Percentiles rank a stretch among this genome's conserved stretches.
These are phyloP conservation scores for Operophtera brumata DNA, from an alignment of 2,888 invertebrate species.

Conservation along the genomic window DNA sequence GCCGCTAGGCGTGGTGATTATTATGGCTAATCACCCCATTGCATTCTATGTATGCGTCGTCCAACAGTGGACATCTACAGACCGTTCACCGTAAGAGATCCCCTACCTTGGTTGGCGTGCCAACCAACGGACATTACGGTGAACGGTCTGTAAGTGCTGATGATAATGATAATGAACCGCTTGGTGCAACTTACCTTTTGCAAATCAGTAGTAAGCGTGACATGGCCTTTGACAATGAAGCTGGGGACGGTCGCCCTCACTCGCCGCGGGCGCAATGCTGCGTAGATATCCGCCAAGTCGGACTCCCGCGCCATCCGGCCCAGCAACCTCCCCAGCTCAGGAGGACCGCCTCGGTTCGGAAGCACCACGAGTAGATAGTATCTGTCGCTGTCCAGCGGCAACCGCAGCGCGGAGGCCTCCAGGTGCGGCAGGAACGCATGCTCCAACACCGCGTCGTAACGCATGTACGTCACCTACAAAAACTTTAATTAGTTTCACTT, in stretches of 20 bases:
- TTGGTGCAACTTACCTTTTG: conserved; percentile 83
- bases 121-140: no score
- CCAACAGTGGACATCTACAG: no score
- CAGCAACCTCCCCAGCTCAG: conserved; percentile 83
- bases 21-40: no score
- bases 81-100: no score
- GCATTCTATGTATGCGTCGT: no score
- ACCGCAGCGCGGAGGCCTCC: conserved; percentile 86
- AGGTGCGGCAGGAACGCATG: conserved; percentile 87
- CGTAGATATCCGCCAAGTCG: conserved; percentile 84
- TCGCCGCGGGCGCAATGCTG: conserved; percentile 84
- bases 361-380: conserved; percentile 89
- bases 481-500: conserved; percentile 35
- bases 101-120: no score
- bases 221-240: conserved; percentile 88
- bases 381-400: conserved; percentile 89
- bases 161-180: no score
- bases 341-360: conserved; percentile 82
- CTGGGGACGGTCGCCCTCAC: conserved; percentile 90
- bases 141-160: no score
- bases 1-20: no score
- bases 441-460: conserved; percentile 88
- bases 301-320: conserved; percentile 82
- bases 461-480: conserved; percentile 83
- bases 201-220: conserved; percentile 89